These are phyloP conservation scores for Caradrina kadenii DNA, from an alignment of 2,888 invertebrate species.

Conservation along the genomic window DNA sequence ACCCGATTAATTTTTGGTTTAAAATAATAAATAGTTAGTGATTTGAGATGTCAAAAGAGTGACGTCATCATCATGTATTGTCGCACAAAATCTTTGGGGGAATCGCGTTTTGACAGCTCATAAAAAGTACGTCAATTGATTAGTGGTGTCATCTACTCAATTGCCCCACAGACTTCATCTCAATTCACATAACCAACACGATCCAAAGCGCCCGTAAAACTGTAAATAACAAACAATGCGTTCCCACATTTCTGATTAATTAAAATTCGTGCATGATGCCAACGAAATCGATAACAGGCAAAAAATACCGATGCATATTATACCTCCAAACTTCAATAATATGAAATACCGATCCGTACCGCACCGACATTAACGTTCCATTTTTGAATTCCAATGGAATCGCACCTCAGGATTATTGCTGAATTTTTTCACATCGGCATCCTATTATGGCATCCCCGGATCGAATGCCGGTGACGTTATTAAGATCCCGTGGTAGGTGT, in stretches of 20 bases:
- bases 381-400: conserved; percentile 85
- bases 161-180: background rate
- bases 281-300: conserved; percentile 26
- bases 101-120: no score
- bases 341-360: conserved; percentile 65
- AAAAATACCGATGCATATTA: conserved; percentile 49
- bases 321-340: conserved; percentile 52
- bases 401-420: conserved; percentile 79
- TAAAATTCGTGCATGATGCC: conserved; percentile 16
- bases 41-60: no score
- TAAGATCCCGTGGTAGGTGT: conserved; percentile 68
- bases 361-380: conserved; percentile 62
- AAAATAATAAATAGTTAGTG: no score
- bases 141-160: no score
- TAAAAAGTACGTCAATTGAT: no score
- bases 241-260: conserved; percentile 23
- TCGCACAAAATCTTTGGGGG: no score
- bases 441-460: conserved; percentile 78
- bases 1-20: no score
- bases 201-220: background rate
- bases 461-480: conserved; percentile 75
- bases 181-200: background rate
- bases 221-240: conserved; percentile 8
- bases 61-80: no score
- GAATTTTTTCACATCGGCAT: conserved; percentile 85